These are phyloP conservation scores for Meteorus colon DNA, from an alignment of 2,888 invertebrate genomes.

Conservation along the genomic window DNA sequence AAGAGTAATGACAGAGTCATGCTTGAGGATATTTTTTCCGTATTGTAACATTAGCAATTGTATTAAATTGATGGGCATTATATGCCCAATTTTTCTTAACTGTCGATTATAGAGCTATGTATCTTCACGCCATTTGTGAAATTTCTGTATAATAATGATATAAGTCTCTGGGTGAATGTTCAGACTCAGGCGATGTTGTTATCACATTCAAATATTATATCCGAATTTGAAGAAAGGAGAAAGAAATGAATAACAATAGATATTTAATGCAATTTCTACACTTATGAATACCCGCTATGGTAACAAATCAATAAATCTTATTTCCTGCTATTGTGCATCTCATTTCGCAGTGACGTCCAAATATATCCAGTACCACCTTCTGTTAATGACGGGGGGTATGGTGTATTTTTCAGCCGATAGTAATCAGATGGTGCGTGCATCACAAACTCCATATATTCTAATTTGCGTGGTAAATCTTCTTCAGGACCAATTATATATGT, in stretches of 20 bases:
- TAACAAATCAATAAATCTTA: slow-evolving; percentile 17
- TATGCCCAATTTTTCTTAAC: slow-evolving; percentile 26
- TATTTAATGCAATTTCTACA: slow-evolving; percentile 26
- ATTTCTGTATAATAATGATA: slow-evolving; percentile 21
- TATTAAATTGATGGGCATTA: neutral
- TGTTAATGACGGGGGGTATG: slow-evolving; percentile 80
- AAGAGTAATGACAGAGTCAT: slow-evolving; percentile 9
- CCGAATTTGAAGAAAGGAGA: slow-evolving; percentile 4
- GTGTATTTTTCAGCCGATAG: slow-evolving; percentile 84
- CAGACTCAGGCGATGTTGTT: slow-evolving; percentile 26
- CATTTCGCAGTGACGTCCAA: slow-evolving; percentile 70
- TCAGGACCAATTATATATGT: slow-evolving; percentile 94
- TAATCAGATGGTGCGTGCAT: slow-evolving; percentile 96
- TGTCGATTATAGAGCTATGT: slow-evolving; percentile 27
- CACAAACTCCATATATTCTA: slow-evolving; percentile 92
- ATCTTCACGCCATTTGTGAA: slow-evolving; percentile 21
- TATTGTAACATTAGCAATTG: neutral
- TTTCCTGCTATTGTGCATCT: slow-evolving; percentile 51
- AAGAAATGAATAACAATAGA: slow-evolving; percentile 2
- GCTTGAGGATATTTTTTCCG: neutral
- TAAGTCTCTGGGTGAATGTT: slow-evolving; percentile 10
- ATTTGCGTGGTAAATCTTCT: slow-evolving; percentile 89
- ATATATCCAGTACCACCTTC: slow-evolving; percentile 67
- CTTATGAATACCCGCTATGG: slow-evolving; percentile 11
- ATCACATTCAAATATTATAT: slow-evolving; percentile 36